Base-by-base conservation (phyloP, 2,113 vertebrate species). In the Malurus alboscapulatus region DNA sequence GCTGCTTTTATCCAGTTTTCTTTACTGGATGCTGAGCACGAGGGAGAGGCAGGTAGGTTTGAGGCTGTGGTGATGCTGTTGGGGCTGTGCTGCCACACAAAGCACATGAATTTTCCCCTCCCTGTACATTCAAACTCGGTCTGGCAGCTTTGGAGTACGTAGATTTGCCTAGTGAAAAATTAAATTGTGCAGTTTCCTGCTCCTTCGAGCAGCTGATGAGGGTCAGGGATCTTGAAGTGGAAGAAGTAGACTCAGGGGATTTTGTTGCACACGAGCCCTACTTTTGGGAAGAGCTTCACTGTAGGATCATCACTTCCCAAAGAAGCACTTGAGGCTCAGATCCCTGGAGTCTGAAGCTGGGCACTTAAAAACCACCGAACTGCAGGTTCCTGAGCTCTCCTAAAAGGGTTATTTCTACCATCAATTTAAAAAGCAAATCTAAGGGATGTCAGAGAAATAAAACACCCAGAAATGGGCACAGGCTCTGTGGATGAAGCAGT, bases 111-210 rank as follows among this genome's bases (percentile, higher is more conserved):
- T 15, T 59, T 29, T 12, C n/a, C 40, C 62, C 19, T n/a, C 7
- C n/a, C 40, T 20, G 5, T 11, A 1, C 1, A 0, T 26, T 69
- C 44, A 29, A 2, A 42, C 30, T 10, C 1, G 0, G 14, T 4
- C 50, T 61, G 78, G 21, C 22, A 48, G 38, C 11, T 84, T 32
- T n/a, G 32, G 29, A 69, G 30, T 72, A 10, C 0, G 1, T n/a
- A 68, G 40, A 17, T 38, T 68, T 22, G 27, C 29, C 38, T 22
- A 4, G 26, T 25, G 36, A 81, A 54, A 29, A 24, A 25, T 9
- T 21, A 7, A 84, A n/a, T 20, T 27, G 48, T 51, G 57, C 47
- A 1, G 10, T 55, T 68, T 47, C 26, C 34, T 78, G 1, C 25
- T 30, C 66, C 24, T 91, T 67, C 63, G 65, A 36, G 34, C 40